Conservation (phyloP, 2,113 vertebrate genomes). For the Alectura lathami region DNA sequence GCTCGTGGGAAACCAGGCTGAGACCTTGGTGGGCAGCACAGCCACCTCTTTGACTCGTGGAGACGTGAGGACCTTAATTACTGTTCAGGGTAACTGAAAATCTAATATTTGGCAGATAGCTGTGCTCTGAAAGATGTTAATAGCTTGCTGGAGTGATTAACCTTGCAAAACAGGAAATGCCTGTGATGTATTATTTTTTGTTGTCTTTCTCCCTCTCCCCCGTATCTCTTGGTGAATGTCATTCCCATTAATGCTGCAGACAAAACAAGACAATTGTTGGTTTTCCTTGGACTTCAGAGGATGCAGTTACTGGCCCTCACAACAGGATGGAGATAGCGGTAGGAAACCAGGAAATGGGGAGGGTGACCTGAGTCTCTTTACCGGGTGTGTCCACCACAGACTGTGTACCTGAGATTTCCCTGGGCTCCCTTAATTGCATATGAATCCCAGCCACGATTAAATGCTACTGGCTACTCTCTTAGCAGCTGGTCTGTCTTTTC, state of each 20-base stretch:
- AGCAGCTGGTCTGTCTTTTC: neutral
- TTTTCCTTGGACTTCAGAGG: neutral
- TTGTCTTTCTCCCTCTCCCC: neutral
- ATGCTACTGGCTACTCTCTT: neutral
- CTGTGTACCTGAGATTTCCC: fast-evolving
- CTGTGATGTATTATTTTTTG: neutral
- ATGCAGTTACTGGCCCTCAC: neutral
- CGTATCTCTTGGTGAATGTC: neutral
- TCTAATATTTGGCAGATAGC: neutral
- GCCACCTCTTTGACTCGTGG: neutral
- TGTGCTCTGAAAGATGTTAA: neutral
- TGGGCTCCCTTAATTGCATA: neutral
- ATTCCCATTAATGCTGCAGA: neutral
- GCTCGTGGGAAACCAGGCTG: neutral
- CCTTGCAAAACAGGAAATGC: neutral
- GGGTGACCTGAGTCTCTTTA: neutral
- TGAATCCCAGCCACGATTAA: neutral
- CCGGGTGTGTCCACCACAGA: neutral
- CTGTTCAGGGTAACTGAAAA: neutral
- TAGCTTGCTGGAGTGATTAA: neutral
- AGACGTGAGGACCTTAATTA: neutral
- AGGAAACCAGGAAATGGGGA: neutral
- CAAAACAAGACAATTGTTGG: fast-evolving
- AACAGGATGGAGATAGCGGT: neutral
- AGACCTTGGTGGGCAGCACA: neutral